phyloP scores from a whole-genome alignment of 2,888 invertebrate genomes.

The Atrina japonica region DNA sequence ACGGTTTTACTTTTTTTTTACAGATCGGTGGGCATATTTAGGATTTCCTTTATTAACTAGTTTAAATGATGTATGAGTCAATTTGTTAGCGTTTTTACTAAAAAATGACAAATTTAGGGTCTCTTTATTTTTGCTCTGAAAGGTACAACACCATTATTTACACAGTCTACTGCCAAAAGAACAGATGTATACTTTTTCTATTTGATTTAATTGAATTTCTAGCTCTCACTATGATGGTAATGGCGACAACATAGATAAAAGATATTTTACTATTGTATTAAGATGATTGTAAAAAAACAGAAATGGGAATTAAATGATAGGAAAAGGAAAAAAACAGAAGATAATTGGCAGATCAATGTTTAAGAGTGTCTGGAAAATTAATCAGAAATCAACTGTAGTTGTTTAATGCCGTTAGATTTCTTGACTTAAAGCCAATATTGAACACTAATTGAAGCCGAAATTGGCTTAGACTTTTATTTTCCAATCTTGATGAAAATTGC shows the following conservation, averaged over 20 bases:
- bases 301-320: conserved; percentile 28
- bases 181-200: conserved; percentile 5
- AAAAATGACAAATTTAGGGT: too few species aligned
- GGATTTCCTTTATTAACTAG: too few species aligned
- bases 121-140: too few species aligned
- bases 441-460: conserved; percentile 30
- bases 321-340: conserved; percentile 16
- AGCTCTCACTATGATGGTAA: too few species aligned
- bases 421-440: conserved; percentile 35
- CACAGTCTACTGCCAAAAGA: neutral
- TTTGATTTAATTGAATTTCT: neutral
- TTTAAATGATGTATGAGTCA: too few species aligned
- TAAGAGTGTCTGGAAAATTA: conserved; percentile 34
- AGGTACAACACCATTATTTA: neutral
- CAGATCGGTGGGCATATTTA: too few species aligned
- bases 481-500: conserved; percentile 34
- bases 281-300: conserved; percentile 10
- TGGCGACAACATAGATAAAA: neutral
- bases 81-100: too few species aligned
- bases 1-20: too few species aligned
- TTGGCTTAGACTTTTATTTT: conserved; percentile 30
- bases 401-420: conserved; percentile 31
- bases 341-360: conserved; percentile 32
- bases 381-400: conserved; percentile 15
- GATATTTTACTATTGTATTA: conserved; percentile 28